phyloP scores from a whole-genome alignment of 1,140 invertebrate genomes.

The Aplysia californica region DNA sequence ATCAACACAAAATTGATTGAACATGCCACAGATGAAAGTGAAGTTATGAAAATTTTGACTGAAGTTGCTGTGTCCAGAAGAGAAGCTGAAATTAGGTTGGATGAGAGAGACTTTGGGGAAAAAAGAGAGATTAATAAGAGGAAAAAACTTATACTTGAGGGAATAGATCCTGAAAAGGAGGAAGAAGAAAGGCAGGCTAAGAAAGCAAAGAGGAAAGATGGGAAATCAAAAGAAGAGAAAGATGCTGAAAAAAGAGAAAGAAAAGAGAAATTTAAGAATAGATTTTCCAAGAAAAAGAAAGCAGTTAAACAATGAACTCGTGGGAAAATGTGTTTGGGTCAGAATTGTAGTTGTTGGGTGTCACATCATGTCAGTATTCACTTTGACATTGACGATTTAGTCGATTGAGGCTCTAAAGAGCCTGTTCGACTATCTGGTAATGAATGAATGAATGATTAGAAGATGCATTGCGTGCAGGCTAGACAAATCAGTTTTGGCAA shows the following conservation, averaged over 20 bases:
- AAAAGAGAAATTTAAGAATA: conserved; percentile 36
- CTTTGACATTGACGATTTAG: no score
- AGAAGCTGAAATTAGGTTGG: conserved; percentile 91
- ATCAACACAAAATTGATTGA: conserved; percentile 88
- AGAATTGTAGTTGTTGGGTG: no score
- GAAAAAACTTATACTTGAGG: conserved; percentile 88
- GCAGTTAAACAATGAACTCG: no score
- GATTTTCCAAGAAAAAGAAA: conserved; percentile 32
- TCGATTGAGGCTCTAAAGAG: no score
- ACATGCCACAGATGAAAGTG: conserved; percentile 83
- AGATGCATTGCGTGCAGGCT: no score
- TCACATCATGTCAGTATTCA: no score
- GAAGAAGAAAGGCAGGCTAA: conserved; percentile 26
- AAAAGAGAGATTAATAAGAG: conserved; percentile 86
- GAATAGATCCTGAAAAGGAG: conserved; percentile 64
- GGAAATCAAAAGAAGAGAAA: conserved; percentile 24
- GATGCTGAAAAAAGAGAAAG: conserved; percentile 28
- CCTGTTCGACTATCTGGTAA: no score
- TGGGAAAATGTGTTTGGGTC: no score
- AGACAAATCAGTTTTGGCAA: no score
- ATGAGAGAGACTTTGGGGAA: conserved; percentile 92
- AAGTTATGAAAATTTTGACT: conserved; percentile 87
- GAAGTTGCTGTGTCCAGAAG: conserved; percentile 91
- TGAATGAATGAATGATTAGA: no score
- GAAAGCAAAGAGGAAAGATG: conserved; percentile 10